These are phyloP conservation scores for Synergus umbraculus DNA, from an alignment of 2,888 invertebrate genomes.

Conservation along the genomic window DNA sequence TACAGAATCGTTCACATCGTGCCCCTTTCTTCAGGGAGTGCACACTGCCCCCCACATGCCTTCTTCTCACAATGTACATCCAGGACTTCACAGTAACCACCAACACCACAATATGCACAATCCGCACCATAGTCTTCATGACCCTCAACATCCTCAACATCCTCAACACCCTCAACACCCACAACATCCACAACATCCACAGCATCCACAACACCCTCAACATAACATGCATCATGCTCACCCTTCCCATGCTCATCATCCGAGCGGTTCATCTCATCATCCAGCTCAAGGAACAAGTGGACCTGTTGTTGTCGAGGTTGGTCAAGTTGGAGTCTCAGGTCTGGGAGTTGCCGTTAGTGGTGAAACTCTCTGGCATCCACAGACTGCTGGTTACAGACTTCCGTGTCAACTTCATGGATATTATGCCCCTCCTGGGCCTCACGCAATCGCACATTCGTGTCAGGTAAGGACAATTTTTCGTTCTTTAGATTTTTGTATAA, in stretches of 20 bases:
- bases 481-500: not conserved
- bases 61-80: conserved; percentile 55
- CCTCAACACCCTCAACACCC: conserved; percentile 68
- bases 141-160: conserved; percentile 67
- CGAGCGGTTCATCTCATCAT: conserved; percentile 67
- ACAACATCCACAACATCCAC: conserved; percentile 69
- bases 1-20: conserved; percentile 67
- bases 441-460: conserved; percentile 74
- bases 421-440: conserved; percentile 71
- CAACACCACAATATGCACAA: conserved; percentile 66
- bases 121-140: conserved; percentile 68
- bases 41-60: conserved; percentile 62
- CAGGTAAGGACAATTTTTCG: conserved; percentile 65
- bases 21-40: conserved; percentile 67
- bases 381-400: conserved; percentile 71
- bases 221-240: conserved; percentile 72
- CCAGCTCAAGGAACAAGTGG: conserved; percentile 72
- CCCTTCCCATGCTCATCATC: conserved; percentile 68
- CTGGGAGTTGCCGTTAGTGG: conserved; percentile 71
- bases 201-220: conserved; percentile 69
- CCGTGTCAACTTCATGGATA: conserved; percentile 74
- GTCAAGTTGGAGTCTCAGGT: conserved; percentile 73
- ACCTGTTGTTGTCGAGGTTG: conserved; percentile 72
- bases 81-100: conserved; percentile 55
- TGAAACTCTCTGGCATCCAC: conserved; percentile 70